Evolutionary conservation across 2,888 invertebrate species (phyloP).

Genomic region (Caenorhabditis doughertyi): DNA sequence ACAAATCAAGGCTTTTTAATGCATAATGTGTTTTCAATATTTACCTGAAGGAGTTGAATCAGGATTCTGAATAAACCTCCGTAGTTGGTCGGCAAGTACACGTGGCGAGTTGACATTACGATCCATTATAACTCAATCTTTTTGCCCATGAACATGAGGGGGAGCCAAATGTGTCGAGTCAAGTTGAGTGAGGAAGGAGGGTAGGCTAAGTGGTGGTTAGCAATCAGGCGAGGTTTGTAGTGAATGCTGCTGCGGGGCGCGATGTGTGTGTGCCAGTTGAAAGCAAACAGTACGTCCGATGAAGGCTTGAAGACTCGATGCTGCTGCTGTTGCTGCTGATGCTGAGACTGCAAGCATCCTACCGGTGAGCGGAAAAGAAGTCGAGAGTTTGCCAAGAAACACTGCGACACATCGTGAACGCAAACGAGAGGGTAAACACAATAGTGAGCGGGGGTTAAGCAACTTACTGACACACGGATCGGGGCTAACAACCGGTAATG

Average conservation of each 20-base stretch:
- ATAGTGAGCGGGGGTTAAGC: slow-evolving; percentile 47
- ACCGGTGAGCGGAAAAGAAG: slow-evolving; percentile 59
- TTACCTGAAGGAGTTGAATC: slow-evolving; percentile 73
- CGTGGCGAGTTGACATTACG: slow-evolving; percentile 66
- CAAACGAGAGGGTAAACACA: slow-evolving; percentile 63
- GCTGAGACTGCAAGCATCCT: slow-evolving; percentile 62
- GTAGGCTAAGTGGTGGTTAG: slow-evolving; percentile 63
- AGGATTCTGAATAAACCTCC: slow-evolving; percentile 73
- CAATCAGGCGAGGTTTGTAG: slow-evolving; percentile 65
- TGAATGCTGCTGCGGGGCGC: slow-evolving; percentile 66
- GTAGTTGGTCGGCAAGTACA: slow-evolving; percentile 73
- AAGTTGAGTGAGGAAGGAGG: slow-evolving; percentile 47
- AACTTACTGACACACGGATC: slow-evolving; percentile 59
- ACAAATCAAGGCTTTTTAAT: background rate
- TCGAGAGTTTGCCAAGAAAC: slow-evolving; percentile 63
- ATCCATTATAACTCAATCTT: slow-evolving; percentile 55
- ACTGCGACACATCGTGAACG: slow-evolving; percentile 64
- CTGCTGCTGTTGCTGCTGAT: slow-evolving; percentile 44
- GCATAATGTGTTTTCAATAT: background rate
- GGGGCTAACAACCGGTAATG: slow-evolving; percentile 63
- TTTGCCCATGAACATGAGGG: slow-evolving; percentile 43
- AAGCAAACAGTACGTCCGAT: slow-evolving; percentile 64
- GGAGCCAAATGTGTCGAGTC: slow-evolving; percentile 62
- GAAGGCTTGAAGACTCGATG: slow-evolving; percentile 65
- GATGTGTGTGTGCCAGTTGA: slow-evolving; percentile 63